phyloP scores from a whole-genome alignment of 2,888 invertebrate genomes.

The Apodemia arnacis region DNA sequence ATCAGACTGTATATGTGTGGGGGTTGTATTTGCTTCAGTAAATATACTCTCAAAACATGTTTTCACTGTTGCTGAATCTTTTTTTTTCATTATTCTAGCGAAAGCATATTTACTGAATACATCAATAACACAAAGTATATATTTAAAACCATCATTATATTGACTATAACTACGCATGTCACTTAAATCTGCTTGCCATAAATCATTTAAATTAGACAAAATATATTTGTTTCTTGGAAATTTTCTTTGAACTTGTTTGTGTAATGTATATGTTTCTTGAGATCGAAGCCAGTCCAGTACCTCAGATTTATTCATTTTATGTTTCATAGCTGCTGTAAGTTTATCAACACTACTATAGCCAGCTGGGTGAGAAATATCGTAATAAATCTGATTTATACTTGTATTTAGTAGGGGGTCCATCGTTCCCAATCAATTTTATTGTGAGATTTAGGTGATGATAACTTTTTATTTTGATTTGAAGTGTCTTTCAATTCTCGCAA shows the following conservation, averaged over 20 bases:
- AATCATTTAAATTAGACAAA: conserved; percentile 75
- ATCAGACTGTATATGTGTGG: conserved; percentile 51
- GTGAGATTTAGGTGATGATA: neutral
- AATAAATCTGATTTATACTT: conserved; percentile 75
- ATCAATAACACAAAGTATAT: conserved; percentile 80
- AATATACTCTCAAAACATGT: conserved; percentile 75
- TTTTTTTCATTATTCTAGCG: conserved; percentile 68
- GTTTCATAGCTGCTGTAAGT: conserved; percentile 73
- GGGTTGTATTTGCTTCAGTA: conserved; percentile 58
- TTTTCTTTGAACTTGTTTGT: conserved; percentile 32
- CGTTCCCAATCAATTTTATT: conserved; percentile 81
- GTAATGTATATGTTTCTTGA: conserved; percentile 79
- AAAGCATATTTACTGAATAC: conserved; percentile 77
- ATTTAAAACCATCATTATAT: conserved; percentile 63
- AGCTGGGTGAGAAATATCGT: conserved; percentile 79
- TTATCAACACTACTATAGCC: conserved; percentile 77
- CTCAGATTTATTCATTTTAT: conserved; percentile 70
- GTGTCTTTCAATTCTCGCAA: conserved; percentile 20
- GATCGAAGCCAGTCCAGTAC: conserved; percentile 72
- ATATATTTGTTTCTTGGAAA: conserved; percentile 77
- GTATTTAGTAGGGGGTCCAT: conserved; percentile 84
- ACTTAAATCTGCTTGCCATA: conserved; percentile 31
- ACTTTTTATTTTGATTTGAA: neutral
- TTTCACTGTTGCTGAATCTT: conserved; percentile 69
- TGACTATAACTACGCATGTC: conserved; percentile 2